A percentile compares a stretch with the other conserved stretches of the same genome.
Evolutionary conservation across 2,113 vertebrate species (phyloP).

Genomic region (Leiothrix lutea): DNA sequence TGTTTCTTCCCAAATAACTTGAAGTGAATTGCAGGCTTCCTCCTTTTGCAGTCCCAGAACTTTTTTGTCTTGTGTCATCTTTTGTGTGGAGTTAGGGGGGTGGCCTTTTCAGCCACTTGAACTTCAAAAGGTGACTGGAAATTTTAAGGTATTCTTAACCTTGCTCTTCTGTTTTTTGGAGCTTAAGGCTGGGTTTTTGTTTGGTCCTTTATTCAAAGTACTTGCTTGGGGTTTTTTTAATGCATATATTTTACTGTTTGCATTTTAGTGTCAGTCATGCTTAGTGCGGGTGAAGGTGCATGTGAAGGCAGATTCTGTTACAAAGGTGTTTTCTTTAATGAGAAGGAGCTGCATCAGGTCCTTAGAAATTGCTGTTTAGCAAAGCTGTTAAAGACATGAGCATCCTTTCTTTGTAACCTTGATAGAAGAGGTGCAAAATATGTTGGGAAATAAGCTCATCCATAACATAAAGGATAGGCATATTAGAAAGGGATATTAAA

Average conservation of each 20-base stretch:
- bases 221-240: neutral
- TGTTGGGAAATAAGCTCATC: neutral
- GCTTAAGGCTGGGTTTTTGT: neutral
- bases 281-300: neutral
- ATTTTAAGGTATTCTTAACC: neutral
- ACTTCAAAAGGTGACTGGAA: neutral
- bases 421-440: neutral
- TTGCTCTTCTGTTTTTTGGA: neutral
- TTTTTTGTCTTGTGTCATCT: neutral
- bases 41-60: neutral
- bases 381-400: neutral
- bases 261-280: neutral
- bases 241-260: neutral
- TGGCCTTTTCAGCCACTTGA: neutral
- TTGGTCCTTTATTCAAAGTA: neutral
- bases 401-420: neutral
- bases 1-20: neutral
- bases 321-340: neutral
- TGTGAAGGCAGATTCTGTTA: neutral
- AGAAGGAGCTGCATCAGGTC: neutral
- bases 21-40: neutral
- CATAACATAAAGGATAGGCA: neutral
- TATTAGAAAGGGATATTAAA: neutral
- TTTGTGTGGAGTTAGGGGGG: rapidly evolving
- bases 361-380: neutral